Base-by-base conservation (phyloP, 1,140 invertebrate genomes). In the Eufriesea mexicana region DNA sequence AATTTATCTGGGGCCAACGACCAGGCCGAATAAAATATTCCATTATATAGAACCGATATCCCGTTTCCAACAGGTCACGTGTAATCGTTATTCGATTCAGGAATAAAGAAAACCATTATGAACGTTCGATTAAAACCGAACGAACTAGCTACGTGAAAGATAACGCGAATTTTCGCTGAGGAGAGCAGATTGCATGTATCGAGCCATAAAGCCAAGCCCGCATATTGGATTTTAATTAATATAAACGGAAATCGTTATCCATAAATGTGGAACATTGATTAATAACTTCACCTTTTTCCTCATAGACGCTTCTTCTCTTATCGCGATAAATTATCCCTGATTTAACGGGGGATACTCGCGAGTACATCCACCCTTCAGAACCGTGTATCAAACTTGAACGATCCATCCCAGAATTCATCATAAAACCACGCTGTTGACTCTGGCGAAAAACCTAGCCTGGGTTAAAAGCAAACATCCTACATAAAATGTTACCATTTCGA, bases 211-310 rank as follows among this genome's bases (percentile, higher is more conserved):
- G 51, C 47, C 20, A 16, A 51, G 47, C 25, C 20, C 59, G 25
- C 20, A 6, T 64, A 76, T 76, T 51, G 59, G 74, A 35, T 76
- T 76, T 64, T 76, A 76, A 76, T 76, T 64, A 66, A 64, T 76
- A 76, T 28, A 9, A 51, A 76, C 74, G 59, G 59, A 64, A 76
- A 66, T 76, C 59, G 59, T 76, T 76, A 64, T 64, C 47, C 47
- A 20, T 59, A 64, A 64, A 35, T 64, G 47, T 64, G 74, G 20
- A 76, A 49, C 74, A 35, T 62, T 62, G 73, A 75, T 75, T 75
- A 75, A 75, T 75, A 51, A 35, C 59, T 51, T 61, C n/a, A 16
- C 35, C 25, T n/a, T 49, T 28, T 64, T 23, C 14, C 0, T 20
- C 23, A 0, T 23, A 42, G 9, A 16, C 2, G 4, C 20, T 16